Percentiles rank a stretch among this genome's conserved stretches.
These are phyloP conservation scores for Diglossa cyanea DNA, from an alignment of 2,797 vertebrate species.

Conservation along the genomic window DNA sequence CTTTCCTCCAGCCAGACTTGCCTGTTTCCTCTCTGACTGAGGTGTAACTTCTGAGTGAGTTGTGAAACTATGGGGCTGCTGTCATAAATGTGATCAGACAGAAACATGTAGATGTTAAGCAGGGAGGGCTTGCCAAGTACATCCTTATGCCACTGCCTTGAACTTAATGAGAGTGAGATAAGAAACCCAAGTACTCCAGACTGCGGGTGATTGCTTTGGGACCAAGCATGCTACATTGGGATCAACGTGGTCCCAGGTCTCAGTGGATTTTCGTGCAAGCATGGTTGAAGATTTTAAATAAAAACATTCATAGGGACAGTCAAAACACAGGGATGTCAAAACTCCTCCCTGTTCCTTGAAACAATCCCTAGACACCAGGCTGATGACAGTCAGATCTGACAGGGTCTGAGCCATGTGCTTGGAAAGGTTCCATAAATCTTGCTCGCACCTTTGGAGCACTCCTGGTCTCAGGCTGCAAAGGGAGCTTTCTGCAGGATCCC, in stretches of 20 bases:
- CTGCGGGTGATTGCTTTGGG: background rate
- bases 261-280: background rate
- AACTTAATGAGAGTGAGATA: background rate
- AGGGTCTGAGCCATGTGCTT: background rate
- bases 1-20: constrained; percentile 45
- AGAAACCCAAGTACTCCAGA: background rate
- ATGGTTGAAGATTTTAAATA: background rate
- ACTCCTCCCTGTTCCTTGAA: constrained; percentile 11
- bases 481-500: constrained; percentile 27
- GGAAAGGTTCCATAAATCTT: constrained; percentile 32
- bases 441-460: background rate
- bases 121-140: constrained; percentile 19
- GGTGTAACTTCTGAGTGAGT: constrained; percentile 19
- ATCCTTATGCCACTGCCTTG: constrained; percentile 7
- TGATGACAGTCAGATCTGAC: background rate
- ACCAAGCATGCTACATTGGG: background rate
- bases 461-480: background rate
- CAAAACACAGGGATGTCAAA: background rate
- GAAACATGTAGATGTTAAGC: background rate
- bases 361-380: background rate
- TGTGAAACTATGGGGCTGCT: constrained; percentile 9
- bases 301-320: background rate
- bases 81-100: background rate
- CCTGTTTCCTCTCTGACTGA: constrained; percentile 12
- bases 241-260: background rate